Conservation (phyloP, 2,797 vertebrate species). For the Limnodromus scolopaceus region DNA sequence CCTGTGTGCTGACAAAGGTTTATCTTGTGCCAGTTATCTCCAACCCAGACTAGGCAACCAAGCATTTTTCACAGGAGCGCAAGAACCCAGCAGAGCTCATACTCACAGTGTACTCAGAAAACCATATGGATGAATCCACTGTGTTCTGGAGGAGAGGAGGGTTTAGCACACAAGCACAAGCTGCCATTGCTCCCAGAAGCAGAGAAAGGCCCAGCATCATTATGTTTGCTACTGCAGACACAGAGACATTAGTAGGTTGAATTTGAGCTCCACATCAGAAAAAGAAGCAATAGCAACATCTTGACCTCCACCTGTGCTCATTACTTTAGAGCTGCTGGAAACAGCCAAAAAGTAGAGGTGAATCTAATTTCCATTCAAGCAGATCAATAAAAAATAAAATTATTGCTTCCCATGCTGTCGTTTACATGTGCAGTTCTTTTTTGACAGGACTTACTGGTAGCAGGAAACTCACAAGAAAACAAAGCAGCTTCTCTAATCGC, state of each 20-base stretch:
- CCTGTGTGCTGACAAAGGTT: rapidly evolving
- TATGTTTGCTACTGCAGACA: not conserved
- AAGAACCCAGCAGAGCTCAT: not conserved
- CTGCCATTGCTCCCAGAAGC: not conserved
- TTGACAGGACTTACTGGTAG: not conserved
- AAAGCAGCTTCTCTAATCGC: not conserved
- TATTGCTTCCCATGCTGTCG: not conserved
- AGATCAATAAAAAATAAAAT: not conserved
- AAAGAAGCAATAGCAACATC: not conserved
- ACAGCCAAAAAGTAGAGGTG: not conserved
- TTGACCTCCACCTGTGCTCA: not conserved
- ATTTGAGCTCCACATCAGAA: not conserved
- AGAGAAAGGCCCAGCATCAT: not conserved
- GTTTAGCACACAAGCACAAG: not conserved
- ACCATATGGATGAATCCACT: not conserved
- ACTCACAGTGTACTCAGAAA: not conserved
- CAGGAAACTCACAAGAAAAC: not conserved
- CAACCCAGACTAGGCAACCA: not conserved
- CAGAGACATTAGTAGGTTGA: not conserved
- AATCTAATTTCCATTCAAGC: not conserved
- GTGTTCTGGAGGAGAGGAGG: not conserved
- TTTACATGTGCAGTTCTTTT: not conserved
- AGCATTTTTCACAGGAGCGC: not conserved
- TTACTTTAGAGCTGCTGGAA: not conserved
- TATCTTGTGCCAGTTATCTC: not conserved